Conservation (phyloP, 1,140 invertebrate species). For the Adelges cooleyi region DNA sequence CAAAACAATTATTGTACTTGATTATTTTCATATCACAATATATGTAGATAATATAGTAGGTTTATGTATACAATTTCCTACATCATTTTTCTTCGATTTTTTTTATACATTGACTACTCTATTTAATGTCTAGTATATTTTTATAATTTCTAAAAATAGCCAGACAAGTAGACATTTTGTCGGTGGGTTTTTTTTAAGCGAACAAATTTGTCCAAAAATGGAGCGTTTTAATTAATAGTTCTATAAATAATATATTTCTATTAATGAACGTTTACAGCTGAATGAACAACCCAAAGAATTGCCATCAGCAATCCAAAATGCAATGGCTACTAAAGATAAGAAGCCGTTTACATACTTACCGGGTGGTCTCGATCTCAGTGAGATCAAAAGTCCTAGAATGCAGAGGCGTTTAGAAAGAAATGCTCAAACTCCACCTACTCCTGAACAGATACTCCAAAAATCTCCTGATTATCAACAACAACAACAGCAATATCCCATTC, state of each 20-base stretch:
- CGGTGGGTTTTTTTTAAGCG: too few relatives aligned
- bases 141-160: too few relatives aligned
- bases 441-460: conserved; percentile 36
- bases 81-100: too few relatives aligned
- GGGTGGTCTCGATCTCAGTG: conserved; percentile 74
- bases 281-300: conserved; percentile 45
- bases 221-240: neutral
- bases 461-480: conserved; percentile 32
- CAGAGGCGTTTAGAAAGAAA: conserved; percentile 60
- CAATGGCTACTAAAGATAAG: conserved; percentile 90
- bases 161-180: too few relatives aligned
- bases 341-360: conserved; percentile 92
- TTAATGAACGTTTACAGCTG: conserved; percentile 31
- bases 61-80: too few relatives aligned
- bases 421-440: conserved; percentile 46
- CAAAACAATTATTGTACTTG: too few relatives aligned
- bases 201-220: neutral
- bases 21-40: too few relatives aligned
- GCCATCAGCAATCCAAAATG: conserved; percentile 78
- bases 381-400: conserved; percentile 81
- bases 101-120: too few relatives aligned
- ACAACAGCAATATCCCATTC: conserved; percentile 39
- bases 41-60: too few relatives aligned
- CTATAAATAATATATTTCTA: too few relatives aligned
- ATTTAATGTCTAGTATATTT: too few relatives aligned